Base-by-base conservation (phyloP, 1,140 invertebrate species). In the Contarinia nasturtii region DNA sequence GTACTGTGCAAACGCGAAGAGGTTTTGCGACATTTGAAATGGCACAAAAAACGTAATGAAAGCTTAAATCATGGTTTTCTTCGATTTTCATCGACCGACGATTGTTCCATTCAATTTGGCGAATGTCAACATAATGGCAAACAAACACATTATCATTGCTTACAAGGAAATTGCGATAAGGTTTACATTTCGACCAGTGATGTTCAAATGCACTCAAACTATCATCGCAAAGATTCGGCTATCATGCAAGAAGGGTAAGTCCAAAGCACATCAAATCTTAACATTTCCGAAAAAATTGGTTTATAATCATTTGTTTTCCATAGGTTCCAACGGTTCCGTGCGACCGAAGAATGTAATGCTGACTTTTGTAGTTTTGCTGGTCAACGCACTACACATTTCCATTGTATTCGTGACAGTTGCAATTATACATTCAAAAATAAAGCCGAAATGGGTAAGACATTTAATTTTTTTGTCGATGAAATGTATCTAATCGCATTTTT, bases 141-240 rank as follows among this genome's bases (percentile, higher is more conserved):
- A 60, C 94, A 98, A 66, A 98, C 94, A 0, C 94, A 98, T 62
- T 98, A 98, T 65, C 93, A 98, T 64, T 98, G 93, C 65, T 81
- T 97, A 47, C 91, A 96, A 66, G 80, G 86, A 59, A 82, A 85
- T 53, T 97, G 92, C 71, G 87, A 93, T 70, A 96, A 95, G 69
- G 87, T 95, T 1, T 98, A 98, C 67, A 94, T 97, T 63, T 95
- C 90, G 55, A 98, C 94, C 4, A 95, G 90, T 27, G 94, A 98
- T 66, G 94, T 98, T 1, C 93, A 97, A 68, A 98, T 98, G 93
- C 94, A 98, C 64, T 91, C 92, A 2, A 97, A 96, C 68, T 97
- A 95, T 63, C 94, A 98, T 61, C 76, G 92, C 42, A 97, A 98
- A 66, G 92, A 96, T 64, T 91, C 88, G 0, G 91, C 91, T 11